Percentiles rank a stretch among this genome's conserved stretches.
Evolutionary conservation across 2,113 vertebrate genomes (phyloP).

Genomic region (Sciurus niger): DNA sequence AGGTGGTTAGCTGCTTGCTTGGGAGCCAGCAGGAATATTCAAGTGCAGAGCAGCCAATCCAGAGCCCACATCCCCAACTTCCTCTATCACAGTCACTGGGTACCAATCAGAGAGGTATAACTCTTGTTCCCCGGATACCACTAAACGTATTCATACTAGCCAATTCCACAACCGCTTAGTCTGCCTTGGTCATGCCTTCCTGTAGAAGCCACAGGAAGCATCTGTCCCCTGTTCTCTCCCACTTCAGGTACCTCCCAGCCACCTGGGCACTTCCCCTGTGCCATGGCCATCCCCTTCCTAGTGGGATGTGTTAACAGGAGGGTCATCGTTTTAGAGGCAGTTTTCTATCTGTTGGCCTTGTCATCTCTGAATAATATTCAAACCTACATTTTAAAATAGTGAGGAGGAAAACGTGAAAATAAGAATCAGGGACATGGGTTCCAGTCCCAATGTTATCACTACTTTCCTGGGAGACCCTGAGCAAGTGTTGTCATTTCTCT

Average conservation of each 20-base stretch:
- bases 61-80: fast-evolving
- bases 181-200: neutral
- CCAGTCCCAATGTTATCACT: neutral
- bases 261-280: neutral
- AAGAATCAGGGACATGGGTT: neutral
- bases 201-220: neutral
- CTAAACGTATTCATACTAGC: neutral
- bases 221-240: neutral
- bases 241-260: fast-evolving
- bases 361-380: neutral
- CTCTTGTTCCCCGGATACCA: fast-evolving
- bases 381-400: neutral
- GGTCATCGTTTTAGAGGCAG: neutral
- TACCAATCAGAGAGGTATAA: neutral
- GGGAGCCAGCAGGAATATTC: neutral
- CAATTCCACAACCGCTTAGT: neutral
- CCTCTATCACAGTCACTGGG: neutral
- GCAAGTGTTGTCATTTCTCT: neutral
- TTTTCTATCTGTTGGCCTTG: neutral
- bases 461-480: neutral
- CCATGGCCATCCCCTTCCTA: fast-evolving
- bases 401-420: neutral
- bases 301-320: neutral
- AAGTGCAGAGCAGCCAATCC: fast-evolving
- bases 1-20: neutral